These are phyloP conservation scores for Heliconius melpomene DNA, from an alignment of 1,140 invertebrate genomes.

Conservation along the genomic window DNA sequence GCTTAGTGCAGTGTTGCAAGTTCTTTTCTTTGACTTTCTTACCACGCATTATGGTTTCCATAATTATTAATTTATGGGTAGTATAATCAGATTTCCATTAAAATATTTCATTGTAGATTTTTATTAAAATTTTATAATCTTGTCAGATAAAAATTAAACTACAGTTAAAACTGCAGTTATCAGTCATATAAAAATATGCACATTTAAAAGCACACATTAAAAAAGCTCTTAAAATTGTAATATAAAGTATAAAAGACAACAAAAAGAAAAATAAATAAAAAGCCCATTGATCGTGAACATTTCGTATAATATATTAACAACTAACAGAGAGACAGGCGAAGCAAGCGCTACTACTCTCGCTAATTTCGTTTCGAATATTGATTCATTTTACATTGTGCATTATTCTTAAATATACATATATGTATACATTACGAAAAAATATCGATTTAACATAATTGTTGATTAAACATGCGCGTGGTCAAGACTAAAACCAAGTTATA, in stretches of 20 bases:
- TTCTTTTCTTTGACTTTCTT: neutral
- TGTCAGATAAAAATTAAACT: neutral
- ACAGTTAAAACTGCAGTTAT: conserved; percentile 1
- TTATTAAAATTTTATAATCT: neutral
- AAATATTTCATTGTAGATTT: neutral
- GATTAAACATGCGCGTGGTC: conserved; percentile 37
- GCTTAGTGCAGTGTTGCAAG: conserved; percentile 26
- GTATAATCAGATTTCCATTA: neutral
- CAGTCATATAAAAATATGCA: neutral
- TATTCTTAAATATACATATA: conserved; percentile 30
- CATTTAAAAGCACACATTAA: conserved; percentile 9
- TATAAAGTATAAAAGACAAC: conserved; percentile 16
- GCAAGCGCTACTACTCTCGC: conserved; percentile 43
- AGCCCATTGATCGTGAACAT: conserved; percentile 63
- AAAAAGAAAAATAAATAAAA: conserved; percentile 55
- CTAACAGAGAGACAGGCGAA: conserved; percentile 66
- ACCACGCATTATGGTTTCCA: neutral
- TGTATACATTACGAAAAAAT: conserved; percentile 31
- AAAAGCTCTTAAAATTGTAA: neutral
- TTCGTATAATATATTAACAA: conserved; percentile 73
- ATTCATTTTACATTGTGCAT: conserved; percentile 38
- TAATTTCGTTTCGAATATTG: conserved; percentile 29
- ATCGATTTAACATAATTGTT: conserved; percentile 28
- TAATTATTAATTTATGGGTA: neutral
- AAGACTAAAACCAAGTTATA: conserved; percentile 41